These are phyloP conservation scores for Chaetops frenatus DNA, from an alignment of 2,113 vertebrate species.

Conservation along the genomic window DNA sequence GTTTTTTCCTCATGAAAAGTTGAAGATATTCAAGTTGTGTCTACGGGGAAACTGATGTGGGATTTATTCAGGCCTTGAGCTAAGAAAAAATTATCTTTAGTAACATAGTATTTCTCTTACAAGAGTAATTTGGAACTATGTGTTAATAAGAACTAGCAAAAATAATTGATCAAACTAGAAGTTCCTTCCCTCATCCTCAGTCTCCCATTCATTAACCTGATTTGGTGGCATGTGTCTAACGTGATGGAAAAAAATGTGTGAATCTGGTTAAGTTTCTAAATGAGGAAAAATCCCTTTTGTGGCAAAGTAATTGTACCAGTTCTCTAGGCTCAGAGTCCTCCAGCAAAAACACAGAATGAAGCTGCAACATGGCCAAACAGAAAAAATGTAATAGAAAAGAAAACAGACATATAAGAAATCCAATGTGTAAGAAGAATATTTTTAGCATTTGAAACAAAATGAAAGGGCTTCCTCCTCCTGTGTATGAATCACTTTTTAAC, in stretches of 20 bases:
- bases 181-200: background rate
- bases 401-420: background rate
- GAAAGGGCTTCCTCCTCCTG: background rate
- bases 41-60: background rate
- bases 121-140: background rate
- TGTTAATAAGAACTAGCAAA: background rate
- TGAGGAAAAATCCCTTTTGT: background rate
- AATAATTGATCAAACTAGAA: background rate
- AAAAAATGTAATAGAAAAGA: background rate
- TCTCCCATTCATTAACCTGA: background rate
- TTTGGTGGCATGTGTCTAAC: background rate
- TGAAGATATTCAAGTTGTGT: background rate
- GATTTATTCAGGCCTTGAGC: background rate
- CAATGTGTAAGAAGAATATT: background rate
- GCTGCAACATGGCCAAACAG: background rate
- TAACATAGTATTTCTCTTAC: background rate
- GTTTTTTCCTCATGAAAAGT: background rate
- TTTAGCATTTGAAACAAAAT: background rate
- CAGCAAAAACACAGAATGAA: background rate
- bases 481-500: fast-evolving
- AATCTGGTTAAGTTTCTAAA: background rate
- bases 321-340: background rate
- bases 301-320: background rate
- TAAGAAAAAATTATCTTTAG: background rate
- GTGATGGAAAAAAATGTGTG: background rate